These are phyloP conservation scores for Holothuria scabra DNA, from an alignment of 53 echinoderm and acorn worm species.

Conservation along the genomic window DNA sequence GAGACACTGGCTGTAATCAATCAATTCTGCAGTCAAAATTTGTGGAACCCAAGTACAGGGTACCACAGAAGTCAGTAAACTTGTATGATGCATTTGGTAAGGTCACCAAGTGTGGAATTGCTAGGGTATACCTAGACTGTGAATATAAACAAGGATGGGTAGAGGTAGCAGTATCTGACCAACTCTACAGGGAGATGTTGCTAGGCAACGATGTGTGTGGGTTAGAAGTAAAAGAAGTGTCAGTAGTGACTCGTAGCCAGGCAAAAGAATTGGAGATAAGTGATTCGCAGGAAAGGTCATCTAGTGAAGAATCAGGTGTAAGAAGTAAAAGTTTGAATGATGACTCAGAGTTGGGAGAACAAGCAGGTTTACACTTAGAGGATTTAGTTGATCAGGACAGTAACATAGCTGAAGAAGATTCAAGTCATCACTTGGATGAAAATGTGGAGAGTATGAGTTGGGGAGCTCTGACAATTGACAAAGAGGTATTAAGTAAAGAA, in stretches of 20 bases:
- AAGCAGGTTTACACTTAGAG: too few relatives aligned
- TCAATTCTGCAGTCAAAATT: constrained; percentile 4
- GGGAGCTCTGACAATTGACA: neutral
- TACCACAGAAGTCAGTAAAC: neutral
- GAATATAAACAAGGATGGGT: neutral
- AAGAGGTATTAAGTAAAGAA: neutral
- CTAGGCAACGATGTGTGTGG: constrained; percentile 19
- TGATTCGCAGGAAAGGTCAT: neutral
- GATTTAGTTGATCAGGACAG: neutral
- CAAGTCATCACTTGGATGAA: neutral
- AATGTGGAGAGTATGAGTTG: neutral
- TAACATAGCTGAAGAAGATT: neutral
- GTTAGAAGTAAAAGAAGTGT: neutral
- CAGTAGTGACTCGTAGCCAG: constrained; percentile 4
- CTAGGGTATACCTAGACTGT: neutral
- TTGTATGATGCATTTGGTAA: constrained; percentile 5
- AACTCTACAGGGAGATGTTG: constrained; percentile 8
- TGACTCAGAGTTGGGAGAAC: too few relatives aligned
- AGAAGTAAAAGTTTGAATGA: neutral
- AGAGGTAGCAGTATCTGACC: neutral
- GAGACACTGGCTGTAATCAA: constrained; percentile 6
- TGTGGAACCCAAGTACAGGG: neutral
- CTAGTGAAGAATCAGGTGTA: neutral
- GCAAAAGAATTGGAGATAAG: neutral
- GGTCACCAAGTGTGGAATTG: neutral